Conservation (phyloP, 92 coral and sea anemone genomes). For the Phenganax stokvisi region DNA sequence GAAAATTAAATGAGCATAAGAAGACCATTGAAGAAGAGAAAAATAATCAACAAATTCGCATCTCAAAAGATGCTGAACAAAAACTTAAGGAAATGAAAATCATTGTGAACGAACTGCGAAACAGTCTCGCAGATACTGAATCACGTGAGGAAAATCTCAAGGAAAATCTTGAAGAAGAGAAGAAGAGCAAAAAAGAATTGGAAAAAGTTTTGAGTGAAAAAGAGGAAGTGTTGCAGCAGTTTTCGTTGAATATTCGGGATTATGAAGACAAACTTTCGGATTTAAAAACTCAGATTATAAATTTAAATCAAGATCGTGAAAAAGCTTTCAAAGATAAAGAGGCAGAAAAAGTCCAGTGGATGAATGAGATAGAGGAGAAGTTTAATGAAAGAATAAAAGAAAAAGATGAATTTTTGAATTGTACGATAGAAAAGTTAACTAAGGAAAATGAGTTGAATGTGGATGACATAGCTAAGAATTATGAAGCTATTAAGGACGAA, state of each 20-base stretch:
- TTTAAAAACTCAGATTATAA: conserved; percentile 28
- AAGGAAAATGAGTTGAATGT: conserved; percentile 74
- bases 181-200: conserved; percentile 41
- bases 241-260: background rate
- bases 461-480: conserved; percentile 69
- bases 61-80: conserved; percentile 39
- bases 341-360: conserved; percentile 43
- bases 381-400: conserved; percentile 60
- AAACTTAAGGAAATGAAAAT: conserved; percentile 42
- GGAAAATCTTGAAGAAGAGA: conserved; percentile 24
- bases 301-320: conserved; percentile 54
- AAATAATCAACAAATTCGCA: conserved; percentile 44
- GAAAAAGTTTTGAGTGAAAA: conserved; percentile 37
- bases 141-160: conserved; percentile 46
- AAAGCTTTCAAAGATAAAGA: conserved; percentile 53
- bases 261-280: conserved; percentile 14
- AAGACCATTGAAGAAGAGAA: conserved; percentile 72
- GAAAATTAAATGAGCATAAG: conserved; percentile 51
- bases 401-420: conserved; percentile 62
- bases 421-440: conserved; percentile 64
- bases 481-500: conserved; percentile 65
- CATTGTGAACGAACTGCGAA: conserved; percentile 39
- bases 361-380: conserved; percentile 54
- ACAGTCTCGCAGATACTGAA: conserved; percentile 55
- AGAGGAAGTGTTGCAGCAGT: conserved; percentile 39